Base-by-base conservation (phyloP, 2,888 invertebrate species). In the Hydroisotoma schaefferi region DNA sequence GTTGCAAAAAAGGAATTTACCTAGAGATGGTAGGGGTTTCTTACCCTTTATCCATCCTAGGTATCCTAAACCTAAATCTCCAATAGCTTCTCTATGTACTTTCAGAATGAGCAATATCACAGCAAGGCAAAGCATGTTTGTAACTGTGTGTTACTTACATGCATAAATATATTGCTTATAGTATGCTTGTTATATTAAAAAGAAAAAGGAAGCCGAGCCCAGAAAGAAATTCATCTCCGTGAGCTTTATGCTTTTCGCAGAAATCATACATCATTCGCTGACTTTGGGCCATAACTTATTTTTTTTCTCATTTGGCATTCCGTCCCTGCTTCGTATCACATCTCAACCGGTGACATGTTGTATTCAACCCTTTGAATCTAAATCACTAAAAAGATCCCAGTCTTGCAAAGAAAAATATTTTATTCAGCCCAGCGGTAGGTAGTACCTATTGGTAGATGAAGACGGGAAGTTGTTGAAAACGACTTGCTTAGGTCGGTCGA, bases 281-380 rank as follows among this genome's bases (percentile, higher is more conserved):
- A 40, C 40, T 40, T 40, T 40, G n/a, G 20, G n/a, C 40, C 40
- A 40, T 40, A 40, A 40, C 5, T 40, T 40, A n/a, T n/a, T 33
- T 40, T 40, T 40, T 18, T 15, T 40, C 40, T 40, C 40, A 40
- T 40, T 40, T 40, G 40, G 40, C 40, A 40, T 40, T 40, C 40
- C 20, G 40, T 40, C 40, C 5, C 40, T 15, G 40, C 15, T 20
- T 40, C 40, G 8, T 40, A 40, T 40, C 40, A 40, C 40, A 40
- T 40, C 40, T 40, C 40, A 18, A 15, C n/a, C n/a, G 5, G 40
- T 20, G 5, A 20, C 5, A 5, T 15, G 15, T 40, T 15, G 40
- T 18, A 4, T 40, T 4, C 40, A 40, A 20, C 5, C 15, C 20
- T 20, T 40, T 18, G 40, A 40, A 40, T 40, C 40, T 15, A 15